Evolutionary conservation across 2,113 vertebrate species (phyloP).

Genomic region (Rynchops niger): DNA sequence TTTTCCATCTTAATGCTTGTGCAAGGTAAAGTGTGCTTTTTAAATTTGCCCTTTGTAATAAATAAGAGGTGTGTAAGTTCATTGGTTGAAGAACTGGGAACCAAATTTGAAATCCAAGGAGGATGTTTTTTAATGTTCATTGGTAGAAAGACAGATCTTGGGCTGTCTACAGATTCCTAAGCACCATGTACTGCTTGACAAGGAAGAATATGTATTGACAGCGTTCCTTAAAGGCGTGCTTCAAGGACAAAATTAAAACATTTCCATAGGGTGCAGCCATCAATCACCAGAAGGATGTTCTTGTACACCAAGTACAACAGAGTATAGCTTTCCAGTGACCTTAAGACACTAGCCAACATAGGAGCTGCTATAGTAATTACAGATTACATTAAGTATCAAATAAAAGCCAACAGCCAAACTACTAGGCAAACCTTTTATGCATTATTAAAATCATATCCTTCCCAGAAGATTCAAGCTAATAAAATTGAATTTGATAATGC

Average conservation of each 20-base stretch:
- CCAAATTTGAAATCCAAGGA: background rate
- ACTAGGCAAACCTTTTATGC: slow-evolving; percentile 54
- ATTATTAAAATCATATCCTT: slow-evolving; percentile 67
- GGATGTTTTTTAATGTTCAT: background rate
- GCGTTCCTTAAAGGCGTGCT: slow-evolving; percentile 41
- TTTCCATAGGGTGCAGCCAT: slow-evolving; percentile 60
- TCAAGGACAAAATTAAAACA: slow-evolving; percentile 66
- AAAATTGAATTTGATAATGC: slow-evolving; percentile 58
- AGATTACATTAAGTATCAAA: slow-evolving; percentile 69
- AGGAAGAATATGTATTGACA: slow-evolving; percentile 46
- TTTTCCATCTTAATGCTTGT: background rate
- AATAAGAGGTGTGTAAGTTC: background rate
- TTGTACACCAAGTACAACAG: slow-evolving; percentile 36
- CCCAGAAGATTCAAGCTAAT: slow-evolving; percentile 61
- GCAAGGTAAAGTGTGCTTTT: background rate
- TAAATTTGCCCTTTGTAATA: background rate
- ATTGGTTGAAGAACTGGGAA: background rate
- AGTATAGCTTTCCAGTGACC: slow-evolving; percentile 59
- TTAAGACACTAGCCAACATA: slow-evolving; percentile 19
- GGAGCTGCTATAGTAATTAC: slow-evolving; percentile 71
- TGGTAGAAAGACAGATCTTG: background rate
- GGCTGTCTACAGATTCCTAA: background rate
- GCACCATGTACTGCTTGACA: background rate
- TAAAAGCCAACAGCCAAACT: slow-evolving; percentile 56
- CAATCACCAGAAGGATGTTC: slow-evolving; percentile 72